These are phyloP conservation scores for Polypedilum pembai DNA, from an alignment of 1,140 invertebrate genomes.

Conservation along the genomic window DNA sequence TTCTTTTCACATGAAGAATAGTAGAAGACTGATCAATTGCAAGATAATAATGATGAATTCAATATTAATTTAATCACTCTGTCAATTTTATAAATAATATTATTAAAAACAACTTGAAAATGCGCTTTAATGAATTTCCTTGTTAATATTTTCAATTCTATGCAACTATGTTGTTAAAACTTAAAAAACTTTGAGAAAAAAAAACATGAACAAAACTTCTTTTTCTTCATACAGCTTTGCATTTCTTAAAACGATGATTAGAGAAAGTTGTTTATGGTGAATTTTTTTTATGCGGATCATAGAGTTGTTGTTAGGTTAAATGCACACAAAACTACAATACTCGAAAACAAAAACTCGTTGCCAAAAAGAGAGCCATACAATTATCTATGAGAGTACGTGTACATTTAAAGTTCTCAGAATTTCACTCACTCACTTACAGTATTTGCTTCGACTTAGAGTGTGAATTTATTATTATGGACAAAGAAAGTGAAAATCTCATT, in stretches of 20 bases:
- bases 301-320: not conserved
- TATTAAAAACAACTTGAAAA: too few species aligned
- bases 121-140: not conserved
- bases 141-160: not conserved
- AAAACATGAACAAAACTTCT: too few species aligned
- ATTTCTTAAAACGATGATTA: slow-evolving; percentile 14
- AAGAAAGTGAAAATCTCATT: not conserved
- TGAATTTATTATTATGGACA: not conserved
- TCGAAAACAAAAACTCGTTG: not conserved
- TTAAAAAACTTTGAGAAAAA: not conserved
- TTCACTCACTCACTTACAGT: not conserved
- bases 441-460: not conserved
- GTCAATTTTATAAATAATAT: too few species aligned
- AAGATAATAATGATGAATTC: too few species aligned
- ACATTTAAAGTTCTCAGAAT: not conserved
- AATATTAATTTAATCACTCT: too few species aligned
- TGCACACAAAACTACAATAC: not conserved
- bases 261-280: slow-evolving; percentile 26
- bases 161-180: not conserved
- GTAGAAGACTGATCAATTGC: too few species aligned
- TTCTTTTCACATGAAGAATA: too few species aligned
- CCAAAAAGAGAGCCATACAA: not conserved
- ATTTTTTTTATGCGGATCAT: slow-evolving; percentile 26
- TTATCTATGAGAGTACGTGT: not conserved
- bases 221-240: not conserved